Conservation (phyloP, 2,888 invertebrate genomes). For the Ecdyonurus torrentis region DNA sequence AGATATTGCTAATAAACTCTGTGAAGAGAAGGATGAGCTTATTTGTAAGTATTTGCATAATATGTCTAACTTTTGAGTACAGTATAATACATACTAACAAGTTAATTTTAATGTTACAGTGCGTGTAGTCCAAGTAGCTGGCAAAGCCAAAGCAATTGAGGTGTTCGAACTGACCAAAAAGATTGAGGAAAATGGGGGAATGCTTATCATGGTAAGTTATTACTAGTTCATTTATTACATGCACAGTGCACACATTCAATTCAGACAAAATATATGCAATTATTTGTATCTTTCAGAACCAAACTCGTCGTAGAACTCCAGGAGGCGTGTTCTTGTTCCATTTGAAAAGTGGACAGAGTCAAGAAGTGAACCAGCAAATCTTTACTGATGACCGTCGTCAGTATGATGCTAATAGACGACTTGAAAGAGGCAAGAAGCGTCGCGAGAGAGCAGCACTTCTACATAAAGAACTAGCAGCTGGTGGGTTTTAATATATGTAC, state of each 20-base stretch:
- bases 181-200: conserved; percentile 70
- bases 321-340: conserved; percentile 74
- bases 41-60: conserved; percentile 37
- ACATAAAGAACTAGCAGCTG: not conserved
- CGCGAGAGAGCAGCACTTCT: conserved; percentile 12
- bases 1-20: conserved; percentile 56
- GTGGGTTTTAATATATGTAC: too few relatives aligned
- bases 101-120: conserved; percentile 34
- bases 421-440: conserved; percentile 31
- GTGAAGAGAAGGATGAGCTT: conserved; percentile 55
- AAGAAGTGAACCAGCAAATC: conserved; percentile 46
- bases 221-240: not conserved
- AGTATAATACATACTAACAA: too few relatives aligned
- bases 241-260: conserved; percentile 2
- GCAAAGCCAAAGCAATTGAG: conserved; percentile 53
- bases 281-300: conserved; percentile 49
- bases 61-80: too few relatives aligned
- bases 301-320: conserved; percentile 62
- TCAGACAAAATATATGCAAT: too few relatives aligned
- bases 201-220: conserved; percentile 54
- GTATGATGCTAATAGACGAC: not conserved
- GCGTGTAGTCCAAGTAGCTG: conserved; percentile 50
- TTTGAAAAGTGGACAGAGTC: conserved; percentile 49
- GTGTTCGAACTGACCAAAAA: conserved; percentile 64
- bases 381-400: conserved; percentile 42